Evolutionary conservation across 1,140 invertebrate genomes (phyloP).

Genomic region (Lordiphosa stackelbergi): DNA sequence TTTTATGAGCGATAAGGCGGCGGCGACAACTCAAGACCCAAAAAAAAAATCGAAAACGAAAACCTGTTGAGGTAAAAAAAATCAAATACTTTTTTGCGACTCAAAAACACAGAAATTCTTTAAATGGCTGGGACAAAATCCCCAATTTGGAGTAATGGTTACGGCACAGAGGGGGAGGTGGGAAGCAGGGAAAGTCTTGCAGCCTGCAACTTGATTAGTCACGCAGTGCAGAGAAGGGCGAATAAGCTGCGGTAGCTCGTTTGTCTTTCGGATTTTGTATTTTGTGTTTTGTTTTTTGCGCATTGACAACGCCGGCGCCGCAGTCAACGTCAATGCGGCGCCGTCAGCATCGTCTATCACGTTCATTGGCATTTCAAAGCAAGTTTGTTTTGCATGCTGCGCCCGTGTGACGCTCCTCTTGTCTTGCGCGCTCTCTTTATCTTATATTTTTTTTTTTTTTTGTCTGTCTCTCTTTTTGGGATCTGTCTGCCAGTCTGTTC

Average conservation of each 20-base stretch:
- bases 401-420: slow-evolving; percentile 27
- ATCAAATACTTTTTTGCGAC: slow-evolving; percentile 31
- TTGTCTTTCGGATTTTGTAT: slow-evolving; percentile 1
- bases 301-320: slow-evolving; percentile 37
- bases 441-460: not conserved
- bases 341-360: slow-evolving; percentile 34
- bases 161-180: not conserved
- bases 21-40: slow-evolving; percentile 5
- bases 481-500: slow-evolving; percentile 6
- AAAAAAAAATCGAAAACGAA: slow-evolving; percentile 24
- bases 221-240: slow-evolving; percentile 1
- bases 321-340: slow-evolving; percentile 14
- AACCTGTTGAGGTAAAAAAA: slow-evolving; percentile 51
- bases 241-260: not conserved
- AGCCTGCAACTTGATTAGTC: slow-evolving; percentile 11
- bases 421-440: not conserved
- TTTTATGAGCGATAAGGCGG: slow-evolving; percentile 52
- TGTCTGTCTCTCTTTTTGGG: slow-evolving; percentile 5
- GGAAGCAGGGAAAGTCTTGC: slow-evolving; percentile 16
- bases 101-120: slow-evolving; percentile 44
- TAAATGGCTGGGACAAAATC: slow-evolving; percentile 26
- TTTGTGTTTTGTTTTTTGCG: slow-evolving; percentile 16
- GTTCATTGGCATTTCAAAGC: slow-evolving; percentile 59
- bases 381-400: slow-evolving; percentile 54
- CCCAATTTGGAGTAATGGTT: slow-evolving; percentile 16